Base-by-base conservation (phyloP, 2,888 invertebrate genomes). In the Mesopsocus fuscifrons region DNA sequence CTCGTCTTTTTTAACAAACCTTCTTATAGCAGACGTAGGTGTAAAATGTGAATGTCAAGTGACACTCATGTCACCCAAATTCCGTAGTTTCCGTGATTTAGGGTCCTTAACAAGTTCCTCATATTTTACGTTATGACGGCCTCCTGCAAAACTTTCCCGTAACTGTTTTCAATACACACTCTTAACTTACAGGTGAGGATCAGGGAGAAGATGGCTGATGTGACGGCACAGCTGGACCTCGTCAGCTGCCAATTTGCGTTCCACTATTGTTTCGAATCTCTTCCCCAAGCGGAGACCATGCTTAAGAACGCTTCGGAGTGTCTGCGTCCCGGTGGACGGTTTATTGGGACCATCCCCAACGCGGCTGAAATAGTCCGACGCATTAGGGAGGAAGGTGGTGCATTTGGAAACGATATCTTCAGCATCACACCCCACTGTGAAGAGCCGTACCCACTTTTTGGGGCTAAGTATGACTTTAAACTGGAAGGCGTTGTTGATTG, bases 171-270 rank as follows among this genome's bases (percentile, higher is more conserved):
- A n/a, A n/a, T n/a, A n/a, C n/a, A n/a, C n/a, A n/a, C n/a, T n/a
- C n/a, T n/a, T n/a, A n/a, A n/a, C n/a, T 59, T 60, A 55, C 52
- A 67, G 67, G 59, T 59, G 42, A 68, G 76, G 17, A 62, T 87
- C n/a, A 66, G 79, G 41, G 75, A 78, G 56, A 75, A 77, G 52
- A 88, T 79, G 58, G 67, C 69, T 53, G 80, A 91, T 59, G 73
- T 81, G 2, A 76, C 78, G 17, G 71, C 80, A 45, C 71, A 74
- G 52, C 72, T 97, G 54, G 87, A 98, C 60, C 56, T 98, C 33
- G 87, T 87, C 1, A 94, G 92, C 58, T 94, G 94, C 58, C 98
- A 99, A 62, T 99, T 99, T 71, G 88, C 94, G 17, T 81, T 98
- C 58, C 98, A 99, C 64, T 99, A 99, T 57, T 79, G 84, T 55